Evolutionary conservation across 2,113 vertebrate species (phyloP).

Genomic region (Camelus bactrianus): DNA sequence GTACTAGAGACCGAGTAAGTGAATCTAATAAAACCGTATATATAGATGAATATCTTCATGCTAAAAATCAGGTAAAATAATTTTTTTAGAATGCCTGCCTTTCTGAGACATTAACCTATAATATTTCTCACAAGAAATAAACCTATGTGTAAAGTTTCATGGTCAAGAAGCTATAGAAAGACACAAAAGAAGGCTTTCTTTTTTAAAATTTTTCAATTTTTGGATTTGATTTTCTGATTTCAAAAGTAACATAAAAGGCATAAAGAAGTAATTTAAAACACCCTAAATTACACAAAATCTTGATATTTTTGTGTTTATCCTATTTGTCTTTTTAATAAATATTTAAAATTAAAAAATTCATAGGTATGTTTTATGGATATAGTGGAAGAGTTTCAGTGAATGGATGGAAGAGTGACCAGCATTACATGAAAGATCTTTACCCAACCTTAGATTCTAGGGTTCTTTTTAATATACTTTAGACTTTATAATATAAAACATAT

Average conservation of each 20-base stretch:
- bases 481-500: not conserved
- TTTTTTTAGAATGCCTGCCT: not conserved
- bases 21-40: not conserved
- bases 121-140: not conserved
- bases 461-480: not conserved
- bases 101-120: not conserved
- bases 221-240: not conserved
- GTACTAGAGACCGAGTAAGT: not conserved
- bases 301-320: not conserved
- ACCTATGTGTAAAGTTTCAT: not conserved
- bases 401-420: not conserved
- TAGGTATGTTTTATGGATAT: not conserved
- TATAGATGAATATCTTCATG: not conserved
- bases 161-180: not conserved
- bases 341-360: not conserved
- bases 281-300: not conserved
- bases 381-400: not conserved
- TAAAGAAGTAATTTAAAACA: not conserved
- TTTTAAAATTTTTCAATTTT: not conserved
- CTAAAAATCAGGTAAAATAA: not conserved
- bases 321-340: not conserved
- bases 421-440: not conserved
- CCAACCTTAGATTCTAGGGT: not conserved
- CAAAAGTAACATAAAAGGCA: not conserved
- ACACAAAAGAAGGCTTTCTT: not conserved